A percentile compares a stretch with the other conserved stretches of the same genome.
Evolutionary conservation across 2,888 invertebrate genomes (phyloP).

Genomic region (Portevinia maculata): DNA sequence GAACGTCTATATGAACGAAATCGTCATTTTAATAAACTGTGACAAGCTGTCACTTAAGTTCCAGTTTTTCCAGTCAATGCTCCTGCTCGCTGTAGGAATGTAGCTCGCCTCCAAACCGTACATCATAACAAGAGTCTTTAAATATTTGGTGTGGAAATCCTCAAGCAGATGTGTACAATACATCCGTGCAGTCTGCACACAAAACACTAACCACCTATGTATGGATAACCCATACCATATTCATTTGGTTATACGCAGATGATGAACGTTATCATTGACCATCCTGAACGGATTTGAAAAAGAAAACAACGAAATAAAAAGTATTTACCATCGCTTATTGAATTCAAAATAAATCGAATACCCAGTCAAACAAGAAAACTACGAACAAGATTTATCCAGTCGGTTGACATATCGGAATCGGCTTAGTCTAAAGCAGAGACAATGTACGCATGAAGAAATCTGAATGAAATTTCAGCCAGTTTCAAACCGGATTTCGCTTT

Average conservation of each 20-base stretch:
- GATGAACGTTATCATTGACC: slow-evolving; percentile 29
- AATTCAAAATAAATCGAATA: slow-evolving; percentile 36
- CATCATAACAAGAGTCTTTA: slow-evolving; percentile 32
- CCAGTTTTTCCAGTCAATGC: slow-evolving; percentile 20
- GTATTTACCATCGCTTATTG: slow-evolving; percentile 24
- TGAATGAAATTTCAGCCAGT: slow-evolving; percentile 38
- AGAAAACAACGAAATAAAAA: slow-evolving; percentile 28
- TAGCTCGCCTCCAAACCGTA: slow-evolving; percentile 11
- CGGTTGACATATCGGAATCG: slow-evolving; percentile 43
- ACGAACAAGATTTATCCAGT: slow-evolving; percentile 34
- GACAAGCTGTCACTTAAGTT: slow-evolving; percentile 38
- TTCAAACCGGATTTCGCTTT: slow-evolving; percentile 52
- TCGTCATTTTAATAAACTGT: slow-evolving; percentile 18
- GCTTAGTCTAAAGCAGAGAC: slow-evolving; percentile 46
- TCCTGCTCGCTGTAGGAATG: slow-evolving; percentile 1
- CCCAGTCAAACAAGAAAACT: slow-evolving; percentile 31
- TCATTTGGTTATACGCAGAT: slow-evolving; percentile 17
- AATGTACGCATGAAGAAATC: slow-evolving; percentile 51
- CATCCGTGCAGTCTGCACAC: slow-evolving; percentile 22
- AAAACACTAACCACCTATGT: slow-evolving; percentile 16
- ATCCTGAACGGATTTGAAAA: slow-evolving; percentile 37
- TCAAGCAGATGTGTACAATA: slow-evolving; percentile 41
- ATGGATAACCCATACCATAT: background rate
- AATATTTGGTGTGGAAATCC: slow-evolving; percentile 32
- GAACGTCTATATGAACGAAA: slow-evolving; percentile 16